Evolutionary conservation across 2,888 invertebrate genomes (phyloP).

Genomic region (Phrixothrix hirtus): DNA sequence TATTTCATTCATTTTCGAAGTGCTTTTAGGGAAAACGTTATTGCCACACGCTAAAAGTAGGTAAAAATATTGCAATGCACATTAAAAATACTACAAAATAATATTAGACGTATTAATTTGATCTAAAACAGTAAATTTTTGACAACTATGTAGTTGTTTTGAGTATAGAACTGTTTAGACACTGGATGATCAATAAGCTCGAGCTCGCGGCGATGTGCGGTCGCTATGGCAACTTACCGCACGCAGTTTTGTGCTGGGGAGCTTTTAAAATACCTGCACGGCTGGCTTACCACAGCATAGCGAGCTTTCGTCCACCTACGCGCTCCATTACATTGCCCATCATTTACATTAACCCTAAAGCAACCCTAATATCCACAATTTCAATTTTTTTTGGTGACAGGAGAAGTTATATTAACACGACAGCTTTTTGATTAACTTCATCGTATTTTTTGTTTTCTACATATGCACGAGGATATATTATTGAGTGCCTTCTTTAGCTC

Average conservation of each 20-base stretch:
- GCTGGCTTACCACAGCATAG: conserved; percentile 41
- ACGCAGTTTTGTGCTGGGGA: conserved; percentile 41
- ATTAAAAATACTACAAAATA: too few species aligned
- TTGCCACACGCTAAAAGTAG: too few species aligned
- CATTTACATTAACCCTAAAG: conserved; percentile 35
- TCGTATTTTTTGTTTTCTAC: background rate
- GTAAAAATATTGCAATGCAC: too few species aligned
- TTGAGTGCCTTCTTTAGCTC: background rate
- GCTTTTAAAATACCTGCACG: conserved; percentile 45
- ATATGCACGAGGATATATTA: background rate
- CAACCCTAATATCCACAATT: conserved; percentile 31
- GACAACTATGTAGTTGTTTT: conserved; percentile 31
- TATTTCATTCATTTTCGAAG: too few species aligned
- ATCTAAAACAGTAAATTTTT: conserved; percentile 14
- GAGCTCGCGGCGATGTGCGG: conserved; percentile 45
- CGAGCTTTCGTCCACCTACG: conserved; percentile 35
- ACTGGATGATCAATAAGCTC: conserved; percentile 46
- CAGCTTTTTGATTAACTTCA: background rate
- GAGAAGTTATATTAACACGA: background rate
- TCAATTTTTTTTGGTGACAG: conserved; percentile 20
- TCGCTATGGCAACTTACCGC: conserved; percentile 47
- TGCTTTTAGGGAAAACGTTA: too few species aligned
- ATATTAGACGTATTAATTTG: too few species aligned
- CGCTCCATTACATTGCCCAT: conserved; percentile 36
- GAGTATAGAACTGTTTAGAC: conserved; percentile 34